Base-by-base conservation (phyloP, 37 sponge, comb jelly and placozoan genomes). In the Agelas oroides region DNA sequence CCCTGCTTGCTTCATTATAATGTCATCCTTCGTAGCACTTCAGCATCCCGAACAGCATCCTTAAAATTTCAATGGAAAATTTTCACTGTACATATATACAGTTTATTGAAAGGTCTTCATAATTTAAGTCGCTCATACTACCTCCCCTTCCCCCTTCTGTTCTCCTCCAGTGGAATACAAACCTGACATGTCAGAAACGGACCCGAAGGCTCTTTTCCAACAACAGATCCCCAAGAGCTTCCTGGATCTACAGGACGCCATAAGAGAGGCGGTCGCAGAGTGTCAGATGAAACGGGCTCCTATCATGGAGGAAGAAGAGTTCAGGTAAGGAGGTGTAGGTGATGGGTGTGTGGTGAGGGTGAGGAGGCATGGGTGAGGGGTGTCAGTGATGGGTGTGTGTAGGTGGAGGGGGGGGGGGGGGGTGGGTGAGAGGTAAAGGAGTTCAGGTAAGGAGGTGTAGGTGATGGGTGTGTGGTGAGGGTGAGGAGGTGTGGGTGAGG, bases 161-260 rank as follows among this genome's bases (percentile, higher is more conserved):
- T 38, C 39, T 13, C 19, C 36, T 41, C 36, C 71, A 93, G 93
- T 93, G 82, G 79, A 70, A 62, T 86, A 93, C 69, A 63, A 76
- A 17, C 69, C 71, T 11, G 65, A 83, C 38, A 82, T 75, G 71
- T 1, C 25, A 0, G 80, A 78, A 36, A 75, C 72, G 14, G 83
- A 81, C 39, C 80, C 87, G 17, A 74, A 86, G 65, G 78, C 84
- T 3, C 83, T 94, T 23, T 88, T 94, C 79, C 68, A 88, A 31
- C 89, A 90, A 56, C 83, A 70, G 64, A 80, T 94, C 16, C 95
- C 95, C 1, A 23, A 40, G 40, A 80, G 53, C 40, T 94, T 89
- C 75, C 73, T 87, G 12, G 61, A 30, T 14, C 86, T 94, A 16
- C 90, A 94, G 59, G 77, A 84, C 2, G 63, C 39, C 37, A 69